Evolutionary conservation across 2,797 vertebrate genomes (phyloP), one percentile per base, ranked within the genome.

Genomic region (Scomberomorus guttatus): DNA sequence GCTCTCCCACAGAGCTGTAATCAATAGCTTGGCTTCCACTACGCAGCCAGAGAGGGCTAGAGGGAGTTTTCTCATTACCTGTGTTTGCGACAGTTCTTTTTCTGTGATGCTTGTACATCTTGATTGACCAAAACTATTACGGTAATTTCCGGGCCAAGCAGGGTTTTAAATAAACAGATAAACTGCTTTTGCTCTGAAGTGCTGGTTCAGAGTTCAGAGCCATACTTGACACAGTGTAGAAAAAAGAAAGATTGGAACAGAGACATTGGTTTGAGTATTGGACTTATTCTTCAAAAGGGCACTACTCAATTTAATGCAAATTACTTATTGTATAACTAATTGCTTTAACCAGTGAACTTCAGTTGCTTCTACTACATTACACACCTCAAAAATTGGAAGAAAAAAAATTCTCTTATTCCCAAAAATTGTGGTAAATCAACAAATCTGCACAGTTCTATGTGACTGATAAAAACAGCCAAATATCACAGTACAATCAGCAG

Each of bases 1-100:
- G 86, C 66, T 81, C 89, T 81, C 88, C 86, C 83, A 73, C 89
- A 27, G 82, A 86, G 83, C 60, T 46, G 72, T 76, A 85, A 89
- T 92, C 90, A 86, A 91, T 91, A 81, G 77, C 72, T 72, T 22
- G 51, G 83, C 80, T 46, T 88, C 75, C 80, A 63, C 77, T 37
- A 34, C 57, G 63, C 73, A 84, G 79, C 37, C 72, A 39, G 34
- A 71, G 77, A 81, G 15, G 56, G 63, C 63, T 44, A 11, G 74
- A 46, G 61, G 66, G 78, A 76, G 81, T 62, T 32, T 57, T 57
- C 76, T 84, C 79, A 87, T 89, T 85, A 82, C 83, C 76, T 72
- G 79, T 72, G 79, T 73, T 63, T 77, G 79, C 20, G 3, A 80
- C 69, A 48, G 24, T 79, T 72, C 44, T 64, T 60, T 84, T 76